Evolutionary conservation across 2,888 invertebrate species (phyloP), one percentile per base, ranked within the genome.

Genomic region (Koerneria pararmatus): DNA sequence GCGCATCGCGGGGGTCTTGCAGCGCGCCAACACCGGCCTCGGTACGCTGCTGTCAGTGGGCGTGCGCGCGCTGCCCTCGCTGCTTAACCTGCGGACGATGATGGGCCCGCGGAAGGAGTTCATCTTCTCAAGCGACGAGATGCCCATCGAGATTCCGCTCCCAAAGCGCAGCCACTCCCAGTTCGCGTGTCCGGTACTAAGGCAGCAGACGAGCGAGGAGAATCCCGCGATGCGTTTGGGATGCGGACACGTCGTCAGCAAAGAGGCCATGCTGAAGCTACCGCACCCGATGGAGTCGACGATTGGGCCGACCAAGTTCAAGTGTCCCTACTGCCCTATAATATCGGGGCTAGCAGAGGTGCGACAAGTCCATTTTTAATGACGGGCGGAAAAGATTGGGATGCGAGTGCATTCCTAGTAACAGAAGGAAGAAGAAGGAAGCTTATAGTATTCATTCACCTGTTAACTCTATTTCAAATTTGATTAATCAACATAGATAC

Each of bases 201-300:
- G 95, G 65, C 95, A 95, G 84, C 97, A 97, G 85, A 92, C 93
- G 54, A 91, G 93, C 0, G 93, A 94, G 77, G 89, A 89, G 76
- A 98, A 98, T 88, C 98, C 98, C 66, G 97, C 98, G 22, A 95
- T 98, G 91, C 88, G 93, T 74, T 88, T 98, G 70, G 89, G 92
- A 2, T 98, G 98, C 85, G 98, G 98, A 2, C 98, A 98, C 87
- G 95, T 97, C 70, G 97, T 98, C 80, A 95, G 95, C 2, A 88
- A 91, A 75, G 98, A 99, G 86, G 98, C 98, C 54, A 88, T 98
- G 74, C 91, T 91, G 85, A 95, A 95, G 86, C 88, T 98, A 37
- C 67, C 70, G 2, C 61, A 68, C 6, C 65, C 41, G 35, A 37
- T 27, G n/a, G 48, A 65, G 66, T 62, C 41, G 29, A 34, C n/a